Percentiles rank a stretch among this genome's conserved stretches.
Evolutionary conservation across 2,113 vertebrate genomes (phyloP).

Genomic region (Bagarius yarrelli): DNA sequence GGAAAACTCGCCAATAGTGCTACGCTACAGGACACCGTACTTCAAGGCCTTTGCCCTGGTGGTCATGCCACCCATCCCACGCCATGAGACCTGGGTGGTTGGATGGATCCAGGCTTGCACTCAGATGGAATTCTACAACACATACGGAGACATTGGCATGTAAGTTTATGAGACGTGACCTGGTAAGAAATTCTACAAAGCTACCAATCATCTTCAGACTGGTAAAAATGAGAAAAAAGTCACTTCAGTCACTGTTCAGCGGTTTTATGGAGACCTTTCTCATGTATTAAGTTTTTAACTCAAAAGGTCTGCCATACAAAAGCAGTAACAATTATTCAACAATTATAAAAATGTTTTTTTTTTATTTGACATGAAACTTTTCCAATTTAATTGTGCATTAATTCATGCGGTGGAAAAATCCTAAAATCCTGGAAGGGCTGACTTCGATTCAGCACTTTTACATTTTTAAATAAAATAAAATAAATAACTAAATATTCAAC

Average conservation of each 20-base stretch:
- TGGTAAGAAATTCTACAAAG: background rate
- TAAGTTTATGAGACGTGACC: constrained; percentile 70
- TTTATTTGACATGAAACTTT: too few species aligned
- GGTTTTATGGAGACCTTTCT: background rate
- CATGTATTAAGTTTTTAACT: background rate
- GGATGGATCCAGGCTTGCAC: constrained; percentile 98
- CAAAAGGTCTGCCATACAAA: too few species aligned
- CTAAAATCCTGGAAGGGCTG: too few species aligned
- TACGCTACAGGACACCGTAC: constrained; percentile 95
- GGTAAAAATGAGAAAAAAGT: background rate
- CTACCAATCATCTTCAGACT: background rate
- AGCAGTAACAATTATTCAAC: too few species aligned
- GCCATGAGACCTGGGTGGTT: constrained; percentile 94
- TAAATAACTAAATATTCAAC: too few species aligned
- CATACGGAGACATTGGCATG: constrained; percentile 91
- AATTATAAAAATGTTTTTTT: too few species aligned
- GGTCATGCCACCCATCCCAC: constrained; percentile 89
- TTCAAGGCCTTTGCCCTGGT: constrained; percentile 93
- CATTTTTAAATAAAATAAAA: too few species aligned
- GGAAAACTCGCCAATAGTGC: constrained; percentile 94
- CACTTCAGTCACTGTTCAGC: too few species aligned
- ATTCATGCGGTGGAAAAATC: too few species aligned
- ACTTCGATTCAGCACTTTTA: too few species aligned
- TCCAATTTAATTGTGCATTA: too few species aligned
- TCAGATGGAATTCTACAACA: constrained; percentile 98